Evolutionary conservation across 2,797 vertebrate genomes (phyloP), one percentile per base, ranked within the genome.

Genomic region (Cyclopterus lumpus): DNA sequence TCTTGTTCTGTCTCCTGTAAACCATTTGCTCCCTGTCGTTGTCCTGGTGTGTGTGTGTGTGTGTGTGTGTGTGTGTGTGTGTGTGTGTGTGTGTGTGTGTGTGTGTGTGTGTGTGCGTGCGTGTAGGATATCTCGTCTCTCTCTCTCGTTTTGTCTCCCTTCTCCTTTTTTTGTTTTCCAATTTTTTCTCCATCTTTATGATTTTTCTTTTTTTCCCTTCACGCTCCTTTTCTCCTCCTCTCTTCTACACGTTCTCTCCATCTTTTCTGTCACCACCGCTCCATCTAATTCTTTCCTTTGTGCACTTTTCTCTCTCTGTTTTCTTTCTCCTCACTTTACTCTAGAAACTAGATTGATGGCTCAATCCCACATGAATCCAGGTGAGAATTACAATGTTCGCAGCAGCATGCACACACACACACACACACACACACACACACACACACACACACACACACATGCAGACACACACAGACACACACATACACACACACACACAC

Each of bases 281-380:
- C 53, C 14, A 26, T 62, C 51, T 34, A 26, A 12, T 63, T 46
- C 42, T 22, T 12, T 48, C 28, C 62, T 68, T 42, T 77, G 7
- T 57, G 36, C 22, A 20, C 20, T 4, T 16, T 75, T 4, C 57
- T 30, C 18, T 22, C 20, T 4, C 12, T 60, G 51, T 38, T 40
- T 34, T 72, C 85, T 89, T 85, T 87, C 87, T 89, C 86, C 88
- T 88, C 72, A 48, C 84, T 83, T 84, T 86, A 84, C 78, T 86
- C 86, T 72, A 85, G 90, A 91, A 92, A 92, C 77, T 74, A 86
- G 88, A 90, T 87, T 86, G 89, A 93, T 92, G 79, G 81, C 85
- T 93, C 84, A 85, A 91, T 93, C 86, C 84, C 75, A 77, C 81
- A 79, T 53, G 81, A 72, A 91, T 90, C 89, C 86, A 90, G 89